Evolutionary conservation across 2,113 vertebrate species (phyloP), one percentile per base, ranked within the genome.

Genomic region (Platichthys stellatus): DNA sequence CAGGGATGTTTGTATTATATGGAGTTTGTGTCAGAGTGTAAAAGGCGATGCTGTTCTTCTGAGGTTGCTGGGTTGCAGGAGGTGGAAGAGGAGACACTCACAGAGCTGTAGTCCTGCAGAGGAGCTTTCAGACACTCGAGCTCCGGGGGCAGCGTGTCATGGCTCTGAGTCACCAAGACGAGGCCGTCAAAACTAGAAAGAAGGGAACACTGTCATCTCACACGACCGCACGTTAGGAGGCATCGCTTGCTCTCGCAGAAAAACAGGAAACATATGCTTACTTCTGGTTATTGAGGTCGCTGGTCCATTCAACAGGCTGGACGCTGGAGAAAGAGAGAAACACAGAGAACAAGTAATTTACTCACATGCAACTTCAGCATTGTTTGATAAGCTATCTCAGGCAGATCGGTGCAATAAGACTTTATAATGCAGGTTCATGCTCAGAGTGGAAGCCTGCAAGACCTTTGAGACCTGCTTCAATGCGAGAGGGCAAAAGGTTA

Each of bases 111-210:
- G 84, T 94, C 92, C 75, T 90, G 88, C 47, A 95, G 90, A 0
- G 92, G 92, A 4, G 73, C 86, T 74, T 92, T 93, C 75, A 95
- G 86, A 58, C 62, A 73, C 61, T 92, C 83, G 1, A 95, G 92
- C 56, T 93, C 78, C 4, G 62, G 1, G 3, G 93, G 89, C 64
- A 95, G 86, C 0, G 88, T 69, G 1, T 94, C 91, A 76, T 88
- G 64, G 72, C 78, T 86, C 66, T 92, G 88, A 12, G 93, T 83
- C 74, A 95, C 91, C 76, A 95, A 63, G 49, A 95, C 75, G 9
- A 95, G 68, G n/a, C 95, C 95, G 85, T 95, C 95, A 57, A 89
- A 95, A 69, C 93, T 94, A 56, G 24, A 79, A 49, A 66, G 28
- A 80, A 53, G 13, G 67, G 24, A 47, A 11, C 0, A 53, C 2